Evolutionary conservation across 2,888 invertebrate genomes (phyloP), one percentile per base, ranked within the genome.

Genomic region (Baronia brevicornis): DNA sequence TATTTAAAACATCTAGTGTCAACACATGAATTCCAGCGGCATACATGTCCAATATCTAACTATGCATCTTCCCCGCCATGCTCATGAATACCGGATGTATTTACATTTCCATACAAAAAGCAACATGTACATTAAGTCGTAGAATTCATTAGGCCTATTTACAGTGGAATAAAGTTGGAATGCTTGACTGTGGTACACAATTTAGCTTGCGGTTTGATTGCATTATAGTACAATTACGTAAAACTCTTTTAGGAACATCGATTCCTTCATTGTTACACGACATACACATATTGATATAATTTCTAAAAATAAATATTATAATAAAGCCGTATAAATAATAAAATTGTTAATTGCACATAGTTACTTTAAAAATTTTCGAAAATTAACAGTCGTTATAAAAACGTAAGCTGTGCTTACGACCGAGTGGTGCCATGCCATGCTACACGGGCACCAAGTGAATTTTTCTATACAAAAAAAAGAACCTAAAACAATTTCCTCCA

Each of bases 121-220:
- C 79, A 60, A 67, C 60, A 73, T 73, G 71, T 75, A 75, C 75
- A 75, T 68, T 60, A 62, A 73, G 66, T 70, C 62, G 59, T 67
- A 73, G 65, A 74, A 62, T 73, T 58, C 60, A 65, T 75, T 78
- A 80, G 82, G 80, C 82, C 79, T 82, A 84, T 82, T 72, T 82
- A 84, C 82, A 84, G 68, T 80, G 82, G 82, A 82, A 82, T 79
- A 71, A 57, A 70, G 65, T 72, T 84, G 82, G 82, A 84, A 84
- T 84, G 82, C 78, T 74, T 78, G 59, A 65, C 74, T 69, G 64
- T 59, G 60, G 60, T 68, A 71, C 65, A 71, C 63, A 60, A 68
- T 69, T 63, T 62, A 63, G 66, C 54, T 69, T 60, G 69, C 60
- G 48, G n/a, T n/a, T n/a, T n/a, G n/a, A 61, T 57, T 51, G 52